These are phyloP conservation scores for Rana temporaria DNA, from an alignment of 2,113 vertebrate species.

Conservation along the genomic window DNA sequence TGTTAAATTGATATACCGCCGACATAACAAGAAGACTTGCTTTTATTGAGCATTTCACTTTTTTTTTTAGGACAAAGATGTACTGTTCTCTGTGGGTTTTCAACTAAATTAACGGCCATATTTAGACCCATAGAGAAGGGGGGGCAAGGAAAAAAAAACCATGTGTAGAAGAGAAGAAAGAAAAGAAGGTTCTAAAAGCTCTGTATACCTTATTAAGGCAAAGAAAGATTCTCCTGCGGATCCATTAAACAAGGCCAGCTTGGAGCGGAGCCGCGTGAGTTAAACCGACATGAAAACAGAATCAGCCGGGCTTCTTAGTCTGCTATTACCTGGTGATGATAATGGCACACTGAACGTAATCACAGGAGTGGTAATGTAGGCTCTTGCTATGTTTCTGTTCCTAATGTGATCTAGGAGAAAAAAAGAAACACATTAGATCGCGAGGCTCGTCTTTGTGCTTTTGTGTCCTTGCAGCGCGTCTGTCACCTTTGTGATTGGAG, in stretches of 20 bases:
- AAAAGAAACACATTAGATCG: slow-evolving; percentile 2
- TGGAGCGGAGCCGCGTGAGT: slow-evolving; percentile 21
- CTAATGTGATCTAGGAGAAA: slow-evolving; percentile 36
- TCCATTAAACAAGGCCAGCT: slow-evolving; percentile 9
- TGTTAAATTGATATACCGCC: slow-evolving; percentile 41
- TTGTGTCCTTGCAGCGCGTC: not conserved
- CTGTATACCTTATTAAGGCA: slow-evolving; percentile 12
- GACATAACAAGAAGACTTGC: slow-evolving; percentile 15
- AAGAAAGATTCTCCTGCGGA: slow-evolving; percentile 14
- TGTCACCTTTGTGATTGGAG: slow-evolving; percentile 19
- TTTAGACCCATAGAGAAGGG: slow-evolving; percentile 31
- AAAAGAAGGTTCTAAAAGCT: slow-evolving; percentile 20
- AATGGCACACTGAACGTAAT: slow-evolving; percentile 38
- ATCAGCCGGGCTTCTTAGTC: not conserved
- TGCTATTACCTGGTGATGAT: slow-evolving; percentile 49
- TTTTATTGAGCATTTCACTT: slow-evolving; percentile 37
- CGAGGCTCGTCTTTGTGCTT: not conserved
- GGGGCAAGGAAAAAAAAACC: not conserved
- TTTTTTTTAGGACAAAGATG: slow-evolving; percentile 22
- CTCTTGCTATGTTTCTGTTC: not conserved
- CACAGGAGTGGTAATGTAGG: slow-evolving; percentile 42
- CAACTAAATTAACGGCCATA: not conserved
- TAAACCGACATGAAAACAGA: slow-evolving; percentile 43
- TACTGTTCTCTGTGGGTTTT: slow-evolving; percentile 25
- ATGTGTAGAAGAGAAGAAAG: slow-evolving; percentile 5